Conservation (phyloP, 2,113 vertebrate genomes). For the Athene cunicularia region DNA sequence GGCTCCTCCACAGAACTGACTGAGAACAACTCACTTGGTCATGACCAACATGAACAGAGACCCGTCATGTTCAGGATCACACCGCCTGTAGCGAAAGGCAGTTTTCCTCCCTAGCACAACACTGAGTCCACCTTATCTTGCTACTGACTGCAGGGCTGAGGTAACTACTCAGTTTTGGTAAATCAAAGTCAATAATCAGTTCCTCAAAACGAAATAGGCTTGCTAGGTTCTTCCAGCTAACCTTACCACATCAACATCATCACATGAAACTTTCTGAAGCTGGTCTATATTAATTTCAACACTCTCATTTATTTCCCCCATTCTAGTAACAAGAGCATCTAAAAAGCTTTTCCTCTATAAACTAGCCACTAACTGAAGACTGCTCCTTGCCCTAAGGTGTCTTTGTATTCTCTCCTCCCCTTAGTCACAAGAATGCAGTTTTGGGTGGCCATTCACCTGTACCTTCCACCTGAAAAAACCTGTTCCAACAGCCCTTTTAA, state of each 20-base stretch:
- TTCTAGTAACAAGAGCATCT: background rate
- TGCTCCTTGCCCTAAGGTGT: background rate
- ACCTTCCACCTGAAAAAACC: background rate
- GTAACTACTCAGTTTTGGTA: background rate
- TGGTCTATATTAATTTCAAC: background rate
- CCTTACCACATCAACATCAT: background rate
- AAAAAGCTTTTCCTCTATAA: background rate
- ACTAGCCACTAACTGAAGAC: background rate
- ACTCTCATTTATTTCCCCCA: background rate
- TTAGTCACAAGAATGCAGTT: background rate
- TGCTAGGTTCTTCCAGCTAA: background rate
- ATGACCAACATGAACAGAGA: background rate
- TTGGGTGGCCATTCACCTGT: background rate
- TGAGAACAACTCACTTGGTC: background rate
- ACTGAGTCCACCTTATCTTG: background rate
- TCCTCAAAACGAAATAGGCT: background rate
- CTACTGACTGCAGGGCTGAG: background rate
- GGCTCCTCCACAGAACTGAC: background rate
- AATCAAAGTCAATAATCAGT: background rate
- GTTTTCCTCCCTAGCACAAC: background rate
- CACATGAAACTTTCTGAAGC: background rate
- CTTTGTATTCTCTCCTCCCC: background rate
- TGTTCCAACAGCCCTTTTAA: background rate
- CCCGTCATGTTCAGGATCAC: background rate
- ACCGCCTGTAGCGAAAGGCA: background rate